phyloP scores from a whole-genome alignment of 2,797 vertebrate species.

The Pteropus rufus region DNA sequence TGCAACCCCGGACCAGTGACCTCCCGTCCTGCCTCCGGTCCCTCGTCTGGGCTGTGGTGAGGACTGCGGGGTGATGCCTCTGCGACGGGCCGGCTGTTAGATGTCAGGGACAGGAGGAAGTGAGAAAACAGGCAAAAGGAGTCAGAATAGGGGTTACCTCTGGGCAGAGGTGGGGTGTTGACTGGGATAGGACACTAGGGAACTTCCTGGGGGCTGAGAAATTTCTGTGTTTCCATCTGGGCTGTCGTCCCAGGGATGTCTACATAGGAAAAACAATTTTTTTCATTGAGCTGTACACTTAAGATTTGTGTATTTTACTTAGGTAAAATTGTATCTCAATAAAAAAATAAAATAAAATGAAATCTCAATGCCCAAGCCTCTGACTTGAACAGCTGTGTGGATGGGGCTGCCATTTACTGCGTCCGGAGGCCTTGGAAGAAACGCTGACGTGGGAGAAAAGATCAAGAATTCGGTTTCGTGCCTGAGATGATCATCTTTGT shows the following conservation, averaged over 20 bases:
- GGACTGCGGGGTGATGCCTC: rapidly evolving
- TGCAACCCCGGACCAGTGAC: rapidly evolving
- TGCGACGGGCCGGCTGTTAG: background rate
- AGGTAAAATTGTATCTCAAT: background rate
- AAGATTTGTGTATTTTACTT: background rate
- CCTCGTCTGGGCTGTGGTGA: background rate
- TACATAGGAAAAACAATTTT: background rate
- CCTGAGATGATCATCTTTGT: background rate
- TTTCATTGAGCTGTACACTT: background rate
- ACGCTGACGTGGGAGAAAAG: background rate
- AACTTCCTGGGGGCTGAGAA: background rate
- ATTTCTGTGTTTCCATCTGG: background rate
- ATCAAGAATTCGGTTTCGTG: background rate
- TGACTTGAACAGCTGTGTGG: background rate
- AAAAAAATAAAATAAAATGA: background rate
- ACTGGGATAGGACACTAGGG: rapidly evolving
- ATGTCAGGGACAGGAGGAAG: background rate
- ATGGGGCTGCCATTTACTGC: no score
- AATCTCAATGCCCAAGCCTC: background rate
- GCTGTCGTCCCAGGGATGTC: background rate
- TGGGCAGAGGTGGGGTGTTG: no score
- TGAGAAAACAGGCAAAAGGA: background rate
- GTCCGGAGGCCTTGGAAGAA: background rate
- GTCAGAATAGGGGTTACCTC: background rate
- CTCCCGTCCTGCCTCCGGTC: background rate